phyloP scores from a whole-genome alignment of 1,140 invertebrate genomes.

The Anastrepha obliqua region DNA sequence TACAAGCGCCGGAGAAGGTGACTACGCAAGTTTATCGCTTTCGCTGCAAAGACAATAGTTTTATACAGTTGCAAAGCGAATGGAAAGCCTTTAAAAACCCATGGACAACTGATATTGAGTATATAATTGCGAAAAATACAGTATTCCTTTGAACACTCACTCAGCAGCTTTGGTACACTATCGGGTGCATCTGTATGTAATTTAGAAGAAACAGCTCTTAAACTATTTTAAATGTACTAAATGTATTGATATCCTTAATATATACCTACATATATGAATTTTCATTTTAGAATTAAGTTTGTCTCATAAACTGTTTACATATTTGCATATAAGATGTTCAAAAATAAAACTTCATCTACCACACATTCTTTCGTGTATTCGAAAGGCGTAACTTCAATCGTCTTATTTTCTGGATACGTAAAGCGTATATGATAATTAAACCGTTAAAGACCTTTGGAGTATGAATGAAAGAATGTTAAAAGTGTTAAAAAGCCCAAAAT shows the following conservation, averaged over 20 bases:
- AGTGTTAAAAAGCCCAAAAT: no score
- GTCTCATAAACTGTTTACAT: neutral
- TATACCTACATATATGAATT: neutral
- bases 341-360: neutral
- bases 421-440: no score
- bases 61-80: slow-evolving; percentile 85
- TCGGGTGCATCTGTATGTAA: neutral
- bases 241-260: neutral
- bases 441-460: no score
- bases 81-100: slow-evolving; percentile 93
- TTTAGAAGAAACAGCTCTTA: neutral
- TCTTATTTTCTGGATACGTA: no score
- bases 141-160: slow-evolving; percentile 78
- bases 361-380: neutral
- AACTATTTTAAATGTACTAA: neutral
- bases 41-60: slow-evolving; percentile 84
- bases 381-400: no score
- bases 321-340: neutral
- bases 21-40: slow-evolving; percentile 86
- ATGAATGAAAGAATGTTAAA: no score
- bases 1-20: slow-evolving; percentile 80
- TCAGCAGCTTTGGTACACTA: neutral
- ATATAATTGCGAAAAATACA: slow-evolving; percentile 89
- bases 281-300: neutral
- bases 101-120: slow-evolving; percentile 94